Evolutionary conservation across 2,888 invertebrate species (phyloP).

Genomic region (Phymatocera aterrima): DNA sequence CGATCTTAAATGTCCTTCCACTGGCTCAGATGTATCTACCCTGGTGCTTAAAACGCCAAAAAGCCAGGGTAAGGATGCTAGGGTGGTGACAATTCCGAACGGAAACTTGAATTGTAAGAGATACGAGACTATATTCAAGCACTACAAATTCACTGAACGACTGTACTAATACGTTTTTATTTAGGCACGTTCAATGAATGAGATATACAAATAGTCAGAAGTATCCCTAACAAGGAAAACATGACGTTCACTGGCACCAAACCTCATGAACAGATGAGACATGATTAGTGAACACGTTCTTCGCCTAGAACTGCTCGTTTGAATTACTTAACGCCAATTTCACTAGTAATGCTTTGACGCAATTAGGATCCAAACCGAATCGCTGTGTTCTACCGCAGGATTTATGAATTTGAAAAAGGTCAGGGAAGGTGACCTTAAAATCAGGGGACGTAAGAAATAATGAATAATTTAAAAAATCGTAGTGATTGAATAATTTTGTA

Average conservation of each 20-base stretch:
- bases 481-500: background rate
- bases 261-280: background rate
- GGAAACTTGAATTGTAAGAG: background rate
- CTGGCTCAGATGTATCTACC: background rate
- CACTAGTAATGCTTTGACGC: background rate
- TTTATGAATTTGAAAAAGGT: background rate
- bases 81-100: background rate
- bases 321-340: background rate
- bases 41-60: background rate
- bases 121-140: background rate
- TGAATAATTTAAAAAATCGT: background rate
- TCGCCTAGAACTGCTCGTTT: background rate
- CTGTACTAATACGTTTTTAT: background rate
- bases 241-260: background rate
- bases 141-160: background rate
- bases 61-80: background rate
- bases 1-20: slow-evolving; percentile 5
- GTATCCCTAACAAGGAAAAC: background rate
- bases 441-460: background rate
- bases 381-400: background rate
- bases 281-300: background rate
- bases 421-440: background rate
- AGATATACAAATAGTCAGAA: background rate
- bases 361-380: background rate
- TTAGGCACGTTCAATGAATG: too few species aligned